Conservation (phyloP, 2,797 vertebrate species). For the Sebastes cheni region DNA sequence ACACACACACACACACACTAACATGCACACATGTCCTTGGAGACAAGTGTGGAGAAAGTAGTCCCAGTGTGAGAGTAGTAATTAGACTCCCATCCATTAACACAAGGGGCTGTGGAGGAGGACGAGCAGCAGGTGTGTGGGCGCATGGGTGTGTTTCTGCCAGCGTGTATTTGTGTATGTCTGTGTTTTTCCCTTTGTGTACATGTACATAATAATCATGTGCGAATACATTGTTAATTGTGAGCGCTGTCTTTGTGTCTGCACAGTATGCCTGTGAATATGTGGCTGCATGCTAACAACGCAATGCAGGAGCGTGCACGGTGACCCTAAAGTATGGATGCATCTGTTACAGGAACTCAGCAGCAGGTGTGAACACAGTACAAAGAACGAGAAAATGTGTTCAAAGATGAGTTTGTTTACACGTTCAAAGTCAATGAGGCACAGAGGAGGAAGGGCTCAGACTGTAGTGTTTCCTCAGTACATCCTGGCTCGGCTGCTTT, state of each 20-base stretch:
- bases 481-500: slow-evolving; percentile 21
- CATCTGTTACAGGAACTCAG: slow-evolving; percentile 60
- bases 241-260: slow-evolving; percentile 11
- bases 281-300: slow-evolving; percentile 41
- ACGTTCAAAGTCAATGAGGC: slow-evolving; percentile 58
- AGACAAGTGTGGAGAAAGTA: slow-evolving; percentile 76
- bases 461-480: slow-evolving; percentile 40
- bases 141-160: slow-evolving; percentile 58
- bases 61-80: slow-evolving; percentile 79
- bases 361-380: slow-evolving; percentile 66
- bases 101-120: slow-evolving; percentile 76
- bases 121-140: slow-evolving; percentile 77
- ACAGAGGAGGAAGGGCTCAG: slow-evolving; percentile 40
- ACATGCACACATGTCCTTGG: slow-evolving; percentile 68
- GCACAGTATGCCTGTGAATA: slow-evolving; percentile 33
- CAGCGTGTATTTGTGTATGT: slow-evolving; percentile 54
- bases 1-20: slow-evolving; percentile 49
- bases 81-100: slow-evolving; percentile 89
- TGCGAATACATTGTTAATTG: slow-evolving; percentile 49
- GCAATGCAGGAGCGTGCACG: slow-evolving; percentile 9
- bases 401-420: slow-evolving; percentile 64
- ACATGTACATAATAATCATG: slow-evolving; percentile 57
- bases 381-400: slow-evolving; percentile 40
- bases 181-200: slow-evolving; percentile 56
- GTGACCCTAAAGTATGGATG: slow-evolving; percentile 45